Evolutionary conservation across 2,113 vertebrate genomes (phyloP).

Genomic region (Capreolus pygargus): DNA sequence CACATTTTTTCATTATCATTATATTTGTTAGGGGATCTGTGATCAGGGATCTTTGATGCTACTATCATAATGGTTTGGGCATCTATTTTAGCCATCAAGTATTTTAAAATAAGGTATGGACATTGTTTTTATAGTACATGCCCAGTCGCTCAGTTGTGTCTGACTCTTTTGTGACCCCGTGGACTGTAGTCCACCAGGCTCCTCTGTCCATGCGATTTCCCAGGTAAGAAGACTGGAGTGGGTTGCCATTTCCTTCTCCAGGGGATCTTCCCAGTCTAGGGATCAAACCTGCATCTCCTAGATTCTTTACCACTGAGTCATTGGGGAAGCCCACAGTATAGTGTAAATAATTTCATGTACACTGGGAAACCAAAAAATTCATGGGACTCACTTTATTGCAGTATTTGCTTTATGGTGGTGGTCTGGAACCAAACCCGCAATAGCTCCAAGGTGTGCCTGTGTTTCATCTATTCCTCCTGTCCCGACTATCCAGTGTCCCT

Average conservation of each 20-base stretch:
- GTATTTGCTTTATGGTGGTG: not conserved
- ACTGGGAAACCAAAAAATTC: not conserved
- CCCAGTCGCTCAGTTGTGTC: not conserved
- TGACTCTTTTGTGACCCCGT: not conserved
- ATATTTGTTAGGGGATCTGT: not conserved
- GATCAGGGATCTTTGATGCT: not conserved
- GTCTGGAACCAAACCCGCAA: not conserved
- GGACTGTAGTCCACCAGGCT: not conserved
- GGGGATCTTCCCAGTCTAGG: not conserved
- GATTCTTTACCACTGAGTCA: not conserved
- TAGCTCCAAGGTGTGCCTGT: not conserved
- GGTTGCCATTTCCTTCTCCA: not conserved
- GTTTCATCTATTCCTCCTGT: not conserved
- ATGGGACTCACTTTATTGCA: not conserved
- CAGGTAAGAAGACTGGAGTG: not conserved
- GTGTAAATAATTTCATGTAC: not conserved
- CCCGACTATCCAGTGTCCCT: not conserved
- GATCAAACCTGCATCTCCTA: not conserved
- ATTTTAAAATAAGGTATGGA: not conserved
- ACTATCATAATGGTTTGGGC: not conserved
- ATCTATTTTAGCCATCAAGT: not conserved
- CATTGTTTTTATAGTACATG: not conserved
- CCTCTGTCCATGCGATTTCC: not conserved
- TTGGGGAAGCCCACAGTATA: not conserved
- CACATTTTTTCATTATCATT: not conserved